These are phyloP conservation scores for Amblyjoppa fuscipennis DNA, from an alignment of 2,888 invertebrate genomes.

Conservation along the genomic window DNA sequence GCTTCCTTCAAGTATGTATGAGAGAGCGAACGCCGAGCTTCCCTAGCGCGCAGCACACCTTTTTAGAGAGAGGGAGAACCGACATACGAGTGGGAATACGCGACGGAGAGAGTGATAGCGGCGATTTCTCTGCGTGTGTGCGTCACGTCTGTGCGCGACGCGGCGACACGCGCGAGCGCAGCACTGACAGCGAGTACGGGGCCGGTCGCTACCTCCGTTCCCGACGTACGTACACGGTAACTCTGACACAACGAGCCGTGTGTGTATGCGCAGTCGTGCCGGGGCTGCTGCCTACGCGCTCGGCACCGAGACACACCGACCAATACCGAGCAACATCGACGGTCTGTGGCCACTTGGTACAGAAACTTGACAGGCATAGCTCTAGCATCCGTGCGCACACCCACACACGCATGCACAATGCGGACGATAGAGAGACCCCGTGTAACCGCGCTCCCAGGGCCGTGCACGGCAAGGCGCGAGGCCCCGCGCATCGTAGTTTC, in stretches of 20 bases:
- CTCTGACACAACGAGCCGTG: conserved; percentile 35
- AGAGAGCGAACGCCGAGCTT: conserved; percentile 50
- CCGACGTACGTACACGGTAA: conserved; percentile 33
- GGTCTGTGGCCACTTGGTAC: background rate
- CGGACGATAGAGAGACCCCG: conserved; percentile 50
- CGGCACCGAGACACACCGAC: background rate
- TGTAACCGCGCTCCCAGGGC: conserved; percentile 71
- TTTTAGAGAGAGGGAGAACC: conserved; percentile 48
- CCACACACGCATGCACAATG: conserved; percentile 69
- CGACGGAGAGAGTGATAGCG: conserved; percentile 25
- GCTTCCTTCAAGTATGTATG: conserved; percentile 66
- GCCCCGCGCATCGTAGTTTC: conserved; percentile 16
- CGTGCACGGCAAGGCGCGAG: conserved; percentile 65
- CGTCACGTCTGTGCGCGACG: background rate
- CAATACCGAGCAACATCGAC: conserved; percentile 9
- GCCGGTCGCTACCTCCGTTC: conserved; percentile 18
- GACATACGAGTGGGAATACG: conserved; percentile 25
- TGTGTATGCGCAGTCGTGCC: conserved; percentile 51
- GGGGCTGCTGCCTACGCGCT: conserved; percentile 43
- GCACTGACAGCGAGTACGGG: conserved; percentile 68
- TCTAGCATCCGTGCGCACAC: conserved; percentile 45
- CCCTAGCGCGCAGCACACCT: conserved; percentile 64
- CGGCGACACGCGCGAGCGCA: conserved; percentile 63
- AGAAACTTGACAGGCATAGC: conserved; percentile 52
- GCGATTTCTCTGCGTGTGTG: background rate